Percentiles rank a stretch among this genome's conserved stretches.
These are phyloP conservation scores for Geodia barretti DNA, from an alignment of 37 sponge, comb jelly and placozoan species.

Conservation along the genomic window DNA sequence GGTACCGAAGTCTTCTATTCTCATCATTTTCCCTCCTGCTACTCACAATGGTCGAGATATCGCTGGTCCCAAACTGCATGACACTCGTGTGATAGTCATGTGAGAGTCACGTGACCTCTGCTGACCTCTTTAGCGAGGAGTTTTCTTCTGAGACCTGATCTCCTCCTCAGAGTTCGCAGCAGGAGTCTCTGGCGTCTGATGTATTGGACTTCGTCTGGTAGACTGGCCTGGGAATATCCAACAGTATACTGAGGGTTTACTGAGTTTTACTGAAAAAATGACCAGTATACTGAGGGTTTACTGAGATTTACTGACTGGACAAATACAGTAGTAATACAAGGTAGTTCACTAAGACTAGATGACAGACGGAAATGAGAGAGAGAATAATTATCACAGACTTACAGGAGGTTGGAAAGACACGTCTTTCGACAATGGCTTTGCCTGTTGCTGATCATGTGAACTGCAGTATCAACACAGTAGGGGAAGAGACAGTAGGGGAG, in stretches of 20 bases:
- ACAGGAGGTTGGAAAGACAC: too few species aligned
- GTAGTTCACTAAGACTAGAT: too few species aligned
- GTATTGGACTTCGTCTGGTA: background rate
- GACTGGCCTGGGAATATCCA: background rate
- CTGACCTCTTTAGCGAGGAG: slow-evolving; percentile 31
- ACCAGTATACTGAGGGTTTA: too few species aligned
- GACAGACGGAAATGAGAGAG: too few species aligned
- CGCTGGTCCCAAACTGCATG: slow-evolving; percentile 7
- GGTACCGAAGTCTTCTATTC: slow-evolving; percentile 33
- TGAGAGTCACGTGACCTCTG: background rate
- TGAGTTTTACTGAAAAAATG: too few species aligned
- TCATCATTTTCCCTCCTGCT: slow-evolving; percentile 61
- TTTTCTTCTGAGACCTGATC: slow-evolving; percentile 15
- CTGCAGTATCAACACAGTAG: too few species aligned
- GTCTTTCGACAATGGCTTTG: too few species aligned
- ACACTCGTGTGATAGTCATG: background rate
- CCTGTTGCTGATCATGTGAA: too few species aligned
- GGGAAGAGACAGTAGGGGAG: too few species aligned
- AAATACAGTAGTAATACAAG: too few species aligned
- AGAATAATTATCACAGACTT: too few species aligned
- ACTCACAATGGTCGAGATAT: background rate
- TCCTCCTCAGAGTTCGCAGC: slow-evolving; percentile 18
- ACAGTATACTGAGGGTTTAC: background rate
- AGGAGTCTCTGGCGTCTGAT: background rate
- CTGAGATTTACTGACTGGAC: too few species aligned